Evolutionary conservation across 30 jellyfish, hydroid and myxozoan species (phyloP), one percentile per base, ranked within the genome.

Genomic region (Mastigias papua): DNA sequence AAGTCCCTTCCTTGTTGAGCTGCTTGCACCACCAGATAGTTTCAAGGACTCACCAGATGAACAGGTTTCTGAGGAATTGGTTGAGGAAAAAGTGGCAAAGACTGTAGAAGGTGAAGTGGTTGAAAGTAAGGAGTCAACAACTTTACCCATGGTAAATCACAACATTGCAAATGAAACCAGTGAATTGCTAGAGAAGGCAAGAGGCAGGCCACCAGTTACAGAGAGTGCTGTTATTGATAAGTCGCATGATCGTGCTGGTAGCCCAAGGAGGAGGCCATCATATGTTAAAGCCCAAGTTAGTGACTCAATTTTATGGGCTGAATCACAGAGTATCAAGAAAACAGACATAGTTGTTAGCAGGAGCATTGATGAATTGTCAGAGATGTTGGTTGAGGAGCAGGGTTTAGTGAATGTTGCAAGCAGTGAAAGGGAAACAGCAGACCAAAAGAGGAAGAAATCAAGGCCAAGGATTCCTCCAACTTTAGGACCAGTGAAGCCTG

Each of bases 211-310:
- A 34, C 72, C 86, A 10, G 31, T 29, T 37, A 20, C 61, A 1
- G 87, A 85, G 28, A 61, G 61, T 3, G 50, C 42, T 16, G 88
- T 13, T 28, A 25, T 28, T 6, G 90, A 80, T 23, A 80, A 80
- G 65, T 62, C 81, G 13, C 89, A 76, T 27, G 94, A 82, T 28
- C 76, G 90, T 22, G 88, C 90, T 83, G 97, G 88, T 28, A 90
- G 94, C 61, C 97, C 97, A 48, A 76, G 97, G 30, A 68, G 98
- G 54, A 86, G 98, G 9, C 96, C 98, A 49, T 94, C 98, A 5
- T 94, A 94, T 78, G 64, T 88, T 23, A 89, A 85, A 34, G 98
- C 98, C 13, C 98, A 93, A 61, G 61, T 75, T 66, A 71, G 97
- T 28, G 93, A 80, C 25, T 37, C 87, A 28, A 57, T 88, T 46